Evolutionary conservation across 30 jellyfish, hydroid and myxozoan genomes (phyloP).

Genomic region (Clytia hemisphaerica): DNA sequence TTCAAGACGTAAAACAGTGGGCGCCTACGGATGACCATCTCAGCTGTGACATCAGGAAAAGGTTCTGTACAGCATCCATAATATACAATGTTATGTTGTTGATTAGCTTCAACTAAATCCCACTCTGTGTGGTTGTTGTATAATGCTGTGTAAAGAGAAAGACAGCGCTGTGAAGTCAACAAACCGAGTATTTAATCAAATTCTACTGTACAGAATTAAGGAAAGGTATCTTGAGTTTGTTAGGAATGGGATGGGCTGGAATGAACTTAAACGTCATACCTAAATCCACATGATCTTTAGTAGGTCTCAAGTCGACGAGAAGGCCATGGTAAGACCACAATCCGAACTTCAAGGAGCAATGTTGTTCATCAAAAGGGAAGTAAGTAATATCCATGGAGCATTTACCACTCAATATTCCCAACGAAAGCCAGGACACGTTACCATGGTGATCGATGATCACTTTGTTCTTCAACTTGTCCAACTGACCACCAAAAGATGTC

Average conservation of each 20-base stretch:
- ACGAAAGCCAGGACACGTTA: constrained; percentile 49
- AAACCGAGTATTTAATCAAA: too few relatives aligned
- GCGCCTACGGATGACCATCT: constrained; percentile 37
- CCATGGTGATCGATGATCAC: constrained; percentile 47
- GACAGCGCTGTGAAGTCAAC: too few relatives aligned
- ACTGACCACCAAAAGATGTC: constrained; percentile 57
- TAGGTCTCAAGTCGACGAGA: constrained; percentile 33
- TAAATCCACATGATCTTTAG: constrained; percentile 39
- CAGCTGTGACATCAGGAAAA: constrained; percentile 57
- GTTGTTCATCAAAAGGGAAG: constrained; percentile 66
- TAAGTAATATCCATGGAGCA: constrained; percentile 50
- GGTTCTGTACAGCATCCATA: constrained; percentile 59
- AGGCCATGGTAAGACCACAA: constrained; percentile 67
- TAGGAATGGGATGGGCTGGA: too few relatives aligned
- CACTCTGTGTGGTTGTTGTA: constrained; percentile 55
- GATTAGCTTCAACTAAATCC: constrained; percentile 46
- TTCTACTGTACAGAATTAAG: too few relatives aligned
- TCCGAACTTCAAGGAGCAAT: constrained; percentile 57
- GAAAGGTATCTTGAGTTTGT: too few relatives aligned
- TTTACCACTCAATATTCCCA: constrained; percentile 53
- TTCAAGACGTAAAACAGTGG: constrained; percentile 47
- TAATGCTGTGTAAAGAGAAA: constrained; percentile 22
- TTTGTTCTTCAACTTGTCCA: constrained; percentile 55
- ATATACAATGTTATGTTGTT: constrained; percentile 39
- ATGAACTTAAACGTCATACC: too few relatives aligned